Base-by-base conservation (phyloP, 2,888 invertebrate species). In the Nemotelus pantherinus region DNA sequence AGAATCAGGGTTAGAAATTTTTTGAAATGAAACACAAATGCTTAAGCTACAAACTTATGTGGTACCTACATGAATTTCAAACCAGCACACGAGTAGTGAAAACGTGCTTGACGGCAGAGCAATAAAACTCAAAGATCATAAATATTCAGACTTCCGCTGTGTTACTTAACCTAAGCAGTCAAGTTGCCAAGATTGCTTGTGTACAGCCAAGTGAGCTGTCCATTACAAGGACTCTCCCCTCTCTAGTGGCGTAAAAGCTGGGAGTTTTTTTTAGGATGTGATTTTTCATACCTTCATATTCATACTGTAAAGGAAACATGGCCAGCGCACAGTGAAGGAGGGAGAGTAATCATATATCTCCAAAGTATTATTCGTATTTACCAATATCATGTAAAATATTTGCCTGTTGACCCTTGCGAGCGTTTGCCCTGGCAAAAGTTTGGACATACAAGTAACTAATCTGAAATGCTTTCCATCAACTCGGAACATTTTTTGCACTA, bases 121-220 rank as follows among this genome's bases (percentile, higher is more conserved):
- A 45, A 74, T 74, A 74, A 74, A 58, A 9, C 48, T 63, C 63
- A 39, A 63, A 60, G 41, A 50, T 47, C 63, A 74, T 74, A 63
- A 74, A 74, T 74, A 60, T 74, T 60, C 74, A 41, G 48, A 48
- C 39, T 47, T 55, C 58, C 63, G 47, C 48, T 39, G 2, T 60
- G 9, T 48, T 6, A 5, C 63, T 74, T 74, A 63, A 74, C 74
- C 74, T 60, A 39, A 9, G n/a, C 50, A 10, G 5, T 25, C 67
- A 25, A 25, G 5, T 41, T 43, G 45, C 25, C 5, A 9, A 68
- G 67, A 25, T 25, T 25, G 25, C 25, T 25, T 25, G 25, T 25
- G 25, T 58, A 5, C 58, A 25, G 58, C n/a, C 39, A 58, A 5
- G n/a, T 25, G 39, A 58, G 25, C 25, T 25, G 58, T 25, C 39